Conservation (phyloP, 1,140 invertebrate species). For the Triops longicaudatus region DNA sequence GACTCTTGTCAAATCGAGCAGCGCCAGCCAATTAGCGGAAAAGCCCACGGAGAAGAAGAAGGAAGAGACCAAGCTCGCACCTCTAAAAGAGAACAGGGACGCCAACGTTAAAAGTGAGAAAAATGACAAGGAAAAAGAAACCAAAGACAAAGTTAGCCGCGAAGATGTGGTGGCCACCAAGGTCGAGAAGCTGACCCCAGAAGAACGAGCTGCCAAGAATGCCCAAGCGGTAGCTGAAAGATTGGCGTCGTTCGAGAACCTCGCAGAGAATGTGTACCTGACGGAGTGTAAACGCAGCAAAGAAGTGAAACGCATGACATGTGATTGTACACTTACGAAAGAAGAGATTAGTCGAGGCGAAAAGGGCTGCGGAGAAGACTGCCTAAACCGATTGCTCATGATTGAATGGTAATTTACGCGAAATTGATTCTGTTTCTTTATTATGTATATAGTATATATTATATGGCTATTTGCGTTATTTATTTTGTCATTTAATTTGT, state of each 20-base stretch:
- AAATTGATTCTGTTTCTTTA: neutral
- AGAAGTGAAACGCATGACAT: conserved; percentile 86
- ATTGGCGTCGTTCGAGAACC: conserved; percentile 64
- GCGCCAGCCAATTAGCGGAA: conserved; percentile 17
- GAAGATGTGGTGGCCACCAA: conserved; percentile 27
- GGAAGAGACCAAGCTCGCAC: conserved; percentile 31
- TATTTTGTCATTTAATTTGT: conserved; percentile 4
- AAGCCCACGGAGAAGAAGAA: conserved; percentile 31
- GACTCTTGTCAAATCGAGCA: neutral
- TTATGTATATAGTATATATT: too few relatives aligned
- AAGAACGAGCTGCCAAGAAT: conserved; percentile 11
- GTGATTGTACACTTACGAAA: conserved; percentile 84
- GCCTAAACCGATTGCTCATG: conserved; percentile 91
- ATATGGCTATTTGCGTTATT: too few relatives aligned
- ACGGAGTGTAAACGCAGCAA: conserved; percentile 68
- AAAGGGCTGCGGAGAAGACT: conserved; percentile 86
- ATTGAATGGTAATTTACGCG: conserved; percentile 77
- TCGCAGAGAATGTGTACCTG: conserved; percentile 76
- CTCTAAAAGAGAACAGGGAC: conserved; percentile 31
- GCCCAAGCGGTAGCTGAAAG: conserved; percentile 49
- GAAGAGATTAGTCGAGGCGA: conserved; percentile 76
- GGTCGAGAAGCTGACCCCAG: conserved; percentile 29
- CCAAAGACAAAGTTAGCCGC: neutral
- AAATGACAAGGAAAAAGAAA: conserved; percentile 20
- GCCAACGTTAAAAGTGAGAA: conserved; percentile 26